Percentiles rank a stretch among this genome's conserved stretches.
phyloP scores from a whole-genome alignment of 2,888 invertebrate species.

The Fissipunctia ypsillon region DNA sequence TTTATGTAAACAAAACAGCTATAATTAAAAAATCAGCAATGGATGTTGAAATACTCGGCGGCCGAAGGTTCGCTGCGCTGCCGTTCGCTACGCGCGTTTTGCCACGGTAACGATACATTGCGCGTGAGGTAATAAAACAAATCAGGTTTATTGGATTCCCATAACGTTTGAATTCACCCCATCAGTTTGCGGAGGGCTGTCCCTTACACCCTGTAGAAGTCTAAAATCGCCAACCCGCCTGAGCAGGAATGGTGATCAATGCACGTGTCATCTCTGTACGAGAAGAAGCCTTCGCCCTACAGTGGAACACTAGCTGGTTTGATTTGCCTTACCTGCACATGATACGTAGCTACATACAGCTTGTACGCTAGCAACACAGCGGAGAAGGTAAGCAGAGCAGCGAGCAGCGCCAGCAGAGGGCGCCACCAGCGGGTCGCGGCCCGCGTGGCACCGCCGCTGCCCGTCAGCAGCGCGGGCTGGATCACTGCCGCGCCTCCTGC shows the following conservation, averaged over 20 bases:
- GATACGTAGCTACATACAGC: slow-evolving; percentile 67
- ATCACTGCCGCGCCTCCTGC: slow-evolving; percentile 81
- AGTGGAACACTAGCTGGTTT: background rate
- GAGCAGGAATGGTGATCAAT: background rate
- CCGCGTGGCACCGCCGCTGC: slow-evolving; percentile 66
- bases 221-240: background rate
- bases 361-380: slow-evolving; percentile 76
- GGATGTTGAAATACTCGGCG: too few species aligned
- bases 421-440: slow-evolving; percentile 61
- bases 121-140: too few species aligned
- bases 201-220: too few species aligned
- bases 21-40: too few species aligned
- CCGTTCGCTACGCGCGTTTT: too few species aligned
- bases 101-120: too few species aligned
- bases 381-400: slow-evolving; percentile 74
- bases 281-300: too few species aligned
- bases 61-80: too few species aligned
- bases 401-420: slow-evolving; percentile 62
- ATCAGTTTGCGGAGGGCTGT: too few species aligned
- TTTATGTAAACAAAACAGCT: too few species aligned
- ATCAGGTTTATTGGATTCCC: too few species aligned
- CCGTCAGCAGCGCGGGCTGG: slow-evolving; percentile 84
- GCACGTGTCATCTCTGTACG: background rate
- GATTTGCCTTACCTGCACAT: slow-evolving; percentile 68
- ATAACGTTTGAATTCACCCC: too few species aligned